These are phyloP conservation scores for Phrynocephalus forsythii DNA, from an alignment of 2,797 vertebrate species.

Conservation along the genomic window DNA sequence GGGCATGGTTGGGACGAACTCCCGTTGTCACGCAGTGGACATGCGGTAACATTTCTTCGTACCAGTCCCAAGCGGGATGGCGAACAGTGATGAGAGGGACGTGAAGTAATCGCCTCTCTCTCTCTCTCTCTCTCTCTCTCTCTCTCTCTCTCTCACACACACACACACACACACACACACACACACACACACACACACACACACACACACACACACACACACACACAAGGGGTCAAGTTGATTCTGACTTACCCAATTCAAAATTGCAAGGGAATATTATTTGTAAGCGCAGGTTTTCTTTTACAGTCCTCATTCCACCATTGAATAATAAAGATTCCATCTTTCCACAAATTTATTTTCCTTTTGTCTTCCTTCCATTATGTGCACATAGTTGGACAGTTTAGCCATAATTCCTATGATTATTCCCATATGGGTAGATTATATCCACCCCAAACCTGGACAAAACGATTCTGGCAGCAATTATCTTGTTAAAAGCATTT, in stretches of 20 bases:
- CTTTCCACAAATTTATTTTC: neutral
- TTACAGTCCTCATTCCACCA: neutral
- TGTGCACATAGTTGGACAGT: neutral
- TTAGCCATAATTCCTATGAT: neutral
- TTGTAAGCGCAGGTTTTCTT: neutral
- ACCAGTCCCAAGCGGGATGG: too few species aligned
- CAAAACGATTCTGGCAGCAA: neutral
- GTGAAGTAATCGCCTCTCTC: too few species aligned
- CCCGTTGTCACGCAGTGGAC: too few species aligned
- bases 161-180: too few species aligned
- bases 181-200: too few species aligned
- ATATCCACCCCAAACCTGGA: neutral
- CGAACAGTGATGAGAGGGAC: too few species aligned
- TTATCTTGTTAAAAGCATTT: neutral
- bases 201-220: too few species aligned
- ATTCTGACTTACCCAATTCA: neutral
- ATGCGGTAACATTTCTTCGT: too few species aligned
- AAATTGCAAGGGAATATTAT: neutral
- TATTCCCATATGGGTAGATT: neutral
- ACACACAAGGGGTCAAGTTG: neutral
- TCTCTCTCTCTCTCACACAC: too few species aligned
- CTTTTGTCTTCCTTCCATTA: neutral
- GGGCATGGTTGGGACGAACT: too few species aligned
- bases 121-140: too few species aligned
- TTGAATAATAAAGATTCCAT: neutral